These are phyloP conservation scores for Ophion ellenae DNA, from an alignment of 2,888 invertebrate species.

Conservation along the genomic window DNA sequence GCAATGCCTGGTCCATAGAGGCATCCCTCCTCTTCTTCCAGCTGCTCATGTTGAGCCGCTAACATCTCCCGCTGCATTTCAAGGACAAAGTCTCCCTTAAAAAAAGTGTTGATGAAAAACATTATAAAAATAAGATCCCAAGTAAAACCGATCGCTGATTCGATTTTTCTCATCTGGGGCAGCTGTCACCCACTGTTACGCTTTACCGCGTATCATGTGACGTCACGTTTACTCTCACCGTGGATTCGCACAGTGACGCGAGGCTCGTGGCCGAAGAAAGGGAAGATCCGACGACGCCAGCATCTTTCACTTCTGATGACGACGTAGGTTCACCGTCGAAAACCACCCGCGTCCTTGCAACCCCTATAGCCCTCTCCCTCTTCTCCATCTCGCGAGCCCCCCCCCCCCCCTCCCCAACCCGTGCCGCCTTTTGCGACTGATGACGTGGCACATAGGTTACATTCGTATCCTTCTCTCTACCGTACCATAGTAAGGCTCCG, in stretches of 20 bases:
- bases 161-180: slow-evolving; percentile 70
- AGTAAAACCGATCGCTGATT: not conserved
- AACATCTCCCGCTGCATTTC: no score
- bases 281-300: slow-evolving; percentile 80
- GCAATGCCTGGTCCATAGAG: no score
- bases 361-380: slow-evolving; percentile 16
- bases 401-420: not conserved
- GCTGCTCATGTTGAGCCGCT: no score
- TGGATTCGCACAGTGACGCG: slow-evolving; percentile 54
- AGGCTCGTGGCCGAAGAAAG: slow-evolving; percentile 71
- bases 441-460: slow-evolving; percentile 79
- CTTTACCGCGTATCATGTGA: slow-evolving; percentile 67
- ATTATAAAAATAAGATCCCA: not conserved
- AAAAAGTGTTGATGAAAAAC: not conserved
- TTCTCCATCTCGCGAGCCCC: not conserved
- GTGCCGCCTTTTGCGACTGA: slow-evolving; percentile 69
- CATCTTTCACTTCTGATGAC: slow-evolving; percentile 81
- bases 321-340: slow-evolving; percentile 75
- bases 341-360: slow-evolving; percentile 52
- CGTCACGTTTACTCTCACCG: slow-evolving; percentile 80
- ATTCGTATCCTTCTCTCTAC: slow-evolving; percentile 69
- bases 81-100: no score
- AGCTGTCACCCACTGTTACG: slow-evolving; percentile 70
- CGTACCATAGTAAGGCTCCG: slow-evolving; percentile 43
- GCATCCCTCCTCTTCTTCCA: no score